Evolutionary conservation across 2,888 invertebrate species (phyloP).

Genomic region (Luperina testacea): DNA sequence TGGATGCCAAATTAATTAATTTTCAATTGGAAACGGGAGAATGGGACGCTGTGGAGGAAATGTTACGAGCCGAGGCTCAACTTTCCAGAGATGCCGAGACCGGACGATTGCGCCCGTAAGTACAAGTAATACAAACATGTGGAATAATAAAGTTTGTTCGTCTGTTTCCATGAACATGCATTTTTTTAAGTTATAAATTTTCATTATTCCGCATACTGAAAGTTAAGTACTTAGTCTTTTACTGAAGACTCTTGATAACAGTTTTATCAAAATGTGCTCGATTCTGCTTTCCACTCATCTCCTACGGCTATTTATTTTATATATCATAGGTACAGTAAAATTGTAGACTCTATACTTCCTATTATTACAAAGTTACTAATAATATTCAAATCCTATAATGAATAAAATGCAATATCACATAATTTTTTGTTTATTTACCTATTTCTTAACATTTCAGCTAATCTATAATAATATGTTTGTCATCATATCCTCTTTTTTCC

Average conservation of each 20-base stretch:
- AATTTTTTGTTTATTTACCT: not conserved
- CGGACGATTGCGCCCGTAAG: slow-evolving; percentile 87
- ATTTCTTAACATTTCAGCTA: not conserved
- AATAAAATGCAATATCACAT: not conserved
- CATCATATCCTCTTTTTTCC: not conserved
- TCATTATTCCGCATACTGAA: not conserved
- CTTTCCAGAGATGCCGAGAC: slow-evolving; percentile 88
- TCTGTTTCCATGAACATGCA: not conserved
- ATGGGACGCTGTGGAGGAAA: slow-evolving; percentile 89
- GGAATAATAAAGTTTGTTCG: not conserved
- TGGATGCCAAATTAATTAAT: slow-evolving; percentile 88
- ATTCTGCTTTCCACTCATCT: not conserved
- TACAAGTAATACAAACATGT: slow-evolving; percentile 68
- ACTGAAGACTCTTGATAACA: not conserved
- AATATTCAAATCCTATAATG: not conserved
- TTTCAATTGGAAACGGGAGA: slow-evolving; percentile 88
- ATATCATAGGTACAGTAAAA: no score
- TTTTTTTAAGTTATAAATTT: not conserved
- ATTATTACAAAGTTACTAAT: not conserved
- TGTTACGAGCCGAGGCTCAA: slow-evolving; percentile 88
- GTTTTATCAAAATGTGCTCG: not conserved
- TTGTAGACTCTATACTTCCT: not conserved
- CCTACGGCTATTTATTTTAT: not conserved
- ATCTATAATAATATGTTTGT: no score
- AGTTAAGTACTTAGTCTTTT: not conserved